phyloP scores from a whole-genome alignment of 2,113 vertebrate species.

The Clarias macrocephalus region DNA sequence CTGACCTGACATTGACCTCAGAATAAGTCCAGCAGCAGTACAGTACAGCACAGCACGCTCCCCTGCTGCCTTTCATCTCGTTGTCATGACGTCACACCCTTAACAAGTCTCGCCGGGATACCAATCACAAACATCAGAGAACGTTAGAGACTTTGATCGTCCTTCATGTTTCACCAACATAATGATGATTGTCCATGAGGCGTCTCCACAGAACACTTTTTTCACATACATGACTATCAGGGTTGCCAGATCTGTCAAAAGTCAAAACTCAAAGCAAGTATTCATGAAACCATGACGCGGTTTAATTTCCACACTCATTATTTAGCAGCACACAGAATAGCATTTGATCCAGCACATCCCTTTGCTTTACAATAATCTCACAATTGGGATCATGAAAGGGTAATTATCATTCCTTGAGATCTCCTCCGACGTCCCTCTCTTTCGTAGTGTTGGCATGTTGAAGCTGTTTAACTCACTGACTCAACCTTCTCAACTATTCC shows the following conservation, averaged over 20 bases:
- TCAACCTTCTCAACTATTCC: not conserved
- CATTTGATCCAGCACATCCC: no score
- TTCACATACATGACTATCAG: not conserved
- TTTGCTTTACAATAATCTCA: no score
- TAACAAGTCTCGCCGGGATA: not conserved
- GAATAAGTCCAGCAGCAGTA: not conserved
- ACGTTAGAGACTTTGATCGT: not conserved
- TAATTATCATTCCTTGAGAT: not conserved
- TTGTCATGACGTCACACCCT: not conserved
- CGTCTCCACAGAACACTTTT: not conserved
- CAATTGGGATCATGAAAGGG: no score
- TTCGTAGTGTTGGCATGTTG: not conserved
- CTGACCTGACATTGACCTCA: constrained; percentile 6
- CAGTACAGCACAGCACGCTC: not conserved
- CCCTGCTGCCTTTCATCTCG: not conserved
- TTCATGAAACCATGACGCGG: no score
- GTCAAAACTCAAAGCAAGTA: not conserved
- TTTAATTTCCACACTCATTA: no score
- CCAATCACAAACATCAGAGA: not conserved
- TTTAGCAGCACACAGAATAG: no score
- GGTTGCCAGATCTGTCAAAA: not conserved
- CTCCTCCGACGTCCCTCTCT: not conserved
- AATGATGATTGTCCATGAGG: not conserved
- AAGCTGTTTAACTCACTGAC: not conserved
- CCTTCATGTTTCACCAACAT: not conserved